Evolutionary conservation across 1,140 invertebrate genomes (phyloP), one percentile per base, ranked within the genome.

Genomic region (Doryteuthis pealeii): DNA sequence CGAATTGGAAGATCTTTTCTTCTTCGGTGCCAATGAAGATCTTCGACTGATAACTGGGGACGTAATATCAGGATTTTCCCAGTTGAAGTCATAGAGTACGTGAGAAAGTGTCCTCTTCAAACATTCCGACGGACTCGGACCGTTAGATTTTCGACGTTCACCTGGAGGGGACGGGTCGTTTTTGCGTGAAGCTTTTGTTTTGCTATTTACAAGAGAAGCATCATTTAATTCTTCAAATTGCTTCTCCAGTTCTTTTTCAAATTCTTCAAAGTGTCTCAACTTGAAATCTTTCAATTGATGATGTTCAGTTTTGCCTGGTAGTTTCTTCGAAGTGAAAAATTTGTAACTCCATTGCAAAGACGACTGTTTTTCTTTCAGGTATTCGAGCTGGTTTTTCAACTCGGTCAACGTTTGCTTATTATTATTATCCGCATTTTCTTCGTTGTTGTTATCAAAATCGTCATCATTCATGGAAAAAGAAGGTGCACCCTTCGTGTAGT

Each of bases 331-430:
- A 72, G 75, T 73, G 68, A 81, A 84, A 62, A 84, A 80, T 70
- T 83, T 84, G 58, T 78, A 84, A 35, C 80, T 76, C 83, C 83
- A 84, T 74, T 80, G 80, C 22, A 84, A 32, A 10, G 35, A 33
- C 14, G 40, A 28, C 31, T 45, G 26, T 45, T 73, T 73, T 10
- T 26, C 18, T 31, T 62, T 78, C n/a, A 40, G 69, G 33, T 71
- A 70, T 72, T 66, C 43, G 33, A 15, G 26, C 18, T 62, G 54
- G 6, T 22, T 40, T 40, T 40, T 40, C 10, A 40, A 40, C 3
- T 40, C 35, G 4, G 35, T 10, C 4, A 10, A 3, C 35, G 35
- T 10, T 10, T 3, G 3, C 10, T 40, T 40, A 40, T 40, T 40
- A 10, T 40, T 3, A 40, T 40, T 10, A 10, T 5, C 10, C 3